Evolutionary conservation across 2,113 vertebrate species (phyloP).

Genomic region (Oreochromis tanganicae): DNA sequence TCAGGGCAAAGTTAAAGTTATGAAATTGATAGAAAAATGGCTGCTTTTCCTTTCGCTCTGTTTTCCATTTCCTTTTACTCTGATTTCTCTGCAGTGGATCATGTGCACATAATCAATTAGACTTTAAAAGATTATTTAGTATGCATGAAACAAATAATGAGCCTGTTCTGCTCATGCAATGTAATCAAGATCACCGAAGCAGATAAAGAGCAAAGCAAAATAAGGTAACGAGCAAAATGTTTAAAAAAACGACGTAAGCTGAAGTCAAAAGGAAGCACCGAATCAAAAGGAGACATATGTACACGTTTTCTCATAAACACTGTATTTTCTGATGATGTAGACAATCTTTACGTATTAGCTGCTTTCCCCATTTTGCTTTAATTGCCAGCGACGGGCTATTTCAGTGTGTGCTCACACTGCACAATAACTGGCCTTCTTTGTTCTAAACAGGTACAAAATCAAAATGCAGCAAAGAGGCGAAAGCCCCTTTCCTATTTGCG

Average conservation of each 20-base stretch:
- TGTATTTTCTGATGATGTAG: neutral
- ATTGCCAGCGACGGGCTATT: neutral
- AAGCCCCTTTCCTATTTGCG: neutral
- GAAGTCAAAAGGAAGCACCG: neutral
- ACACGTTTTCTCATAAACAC: neutral
- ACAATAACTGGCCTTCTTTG: neutral
- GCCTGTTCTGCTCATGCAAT: neutral
- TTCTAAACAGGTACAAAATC: neutral
- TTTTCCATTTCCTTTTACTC: neutral
- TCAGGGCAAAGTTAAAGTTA: neutral
- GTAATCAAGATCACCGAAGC: neutral
- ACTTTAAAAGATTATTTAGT: neutral
- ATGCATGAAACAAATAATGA: neutral
- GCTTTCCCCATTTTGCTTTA: neutral
- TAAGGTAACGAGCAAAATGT: neutral
- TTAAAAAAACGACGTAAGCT: neutral
- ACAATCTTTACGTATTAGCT: neutral
- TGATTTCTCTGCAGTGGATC: neutral
- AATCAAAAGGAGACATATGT: neutral
- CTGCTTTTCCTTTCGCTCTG: neutral
- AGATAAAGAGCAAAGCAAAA: neutral
- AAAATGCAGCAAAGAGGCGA: neutral
- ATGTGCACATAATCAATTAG: conserved; percentile 3
- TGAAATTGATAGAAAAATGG: neutral
- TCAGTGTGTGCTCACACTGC: neutral